Percentiles rank a stretch among this genome's conserved stretches.
Conservation (phyloP, 1,140 invertebrate species). For the Orchestia grillus region DNA sequence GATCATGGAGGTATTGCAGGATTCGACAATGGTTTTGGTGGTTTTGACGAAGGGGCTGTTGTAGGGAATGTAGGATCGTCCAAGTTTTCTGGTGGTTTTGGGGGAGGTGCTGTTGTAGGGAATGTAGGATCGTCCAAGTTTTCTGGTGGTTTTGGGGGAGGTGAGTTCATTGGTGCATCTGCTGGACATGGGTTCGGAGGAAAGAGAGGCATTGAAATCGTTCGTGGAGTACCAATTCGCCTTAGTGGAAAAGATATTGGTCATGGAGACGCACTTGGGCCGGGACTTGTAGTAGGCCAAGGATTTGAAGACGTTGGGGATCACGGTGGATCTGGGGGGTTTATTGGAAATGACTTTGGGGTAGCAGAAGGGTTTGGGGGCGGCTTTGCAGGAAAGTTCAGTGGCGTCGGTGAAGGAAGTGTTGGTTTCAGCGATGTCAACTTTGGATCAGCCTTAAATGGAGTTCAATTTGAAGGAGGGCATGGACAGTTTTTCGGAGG, state of each 20-base stretch:
- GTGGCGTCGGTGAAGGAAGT: neutral
- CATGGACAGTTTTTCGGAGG: neutral
- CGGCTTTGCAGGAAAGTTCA: neutral
- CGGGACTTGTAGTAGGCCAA: neutral
- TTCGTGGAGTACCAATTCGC: neutral
- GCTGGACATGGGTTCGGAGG: neutral
- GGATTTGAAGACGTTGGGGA: neutral
- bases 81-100: neutral
- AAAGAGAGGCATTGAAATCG: neutral
- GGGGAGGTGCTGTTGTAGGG: neutral
- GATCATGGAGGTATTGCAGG: neutral
- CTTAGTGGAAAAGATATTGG: neutral
- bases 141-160: constrained; percentile 9
- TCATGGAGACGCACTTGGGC: neutral
- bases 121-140: neutral
- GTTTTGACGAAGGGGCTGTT: neutral
- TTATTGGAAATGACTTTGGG: neutral
- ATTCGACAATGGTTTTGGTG: neutral
- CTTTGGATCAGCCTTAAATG: neutral
- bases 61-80: neutral
- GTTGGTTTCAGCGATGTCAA: neutral
- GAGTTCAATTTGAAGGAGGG: neutral
- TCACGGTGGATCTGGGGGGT: neutral
- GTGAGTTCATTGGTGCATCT: neutral
- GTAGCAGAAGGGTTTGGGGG: neutral